phyloP scores from a whole-genome alignment of 2,113 vertebrate genomes.

The Lagenorhynchus albirostris region DNA sequence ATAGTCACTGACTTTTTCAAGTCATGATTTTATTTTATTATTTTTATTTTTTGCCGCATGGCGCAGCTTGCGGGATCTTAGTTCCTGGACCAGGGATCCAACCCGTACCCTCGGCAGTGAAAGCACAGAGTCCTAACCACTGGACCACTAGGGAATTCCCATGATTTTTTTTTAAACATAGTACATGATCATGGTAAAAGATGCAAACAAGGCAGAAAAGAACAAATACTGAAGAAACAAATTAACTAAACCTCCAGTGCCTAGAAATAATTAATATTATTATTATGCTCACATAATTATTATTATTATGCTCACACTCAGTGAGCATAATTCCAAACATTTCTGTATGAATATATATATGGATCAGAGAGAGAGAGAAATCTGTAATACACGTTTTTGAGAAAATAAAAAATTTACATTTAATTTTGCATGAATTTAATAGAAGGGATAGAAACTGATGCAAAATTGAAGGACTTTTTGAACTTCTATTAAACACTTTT shows the following conservation, averaged over 20 bases:
- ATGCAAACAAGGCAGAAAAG: conserved; percentile 10
- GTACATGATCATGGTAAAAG: not conserved
- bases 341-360: too few relatives aligned
- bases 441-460: not conserved
- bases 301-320: not conserved
- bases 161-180: not conserved
- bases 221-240: not conserved
- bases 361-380: not conserved
- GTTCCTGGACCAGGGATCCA: too few relatives aligned
- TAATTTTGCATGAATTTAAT: not conserved
- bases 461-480: not conserved
- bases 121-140: too few relatives aligned
- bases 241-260: not conserved
- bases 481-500: not conserved
- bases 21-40: not conserved
- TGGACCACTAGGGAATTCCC: too few relatives aligned
- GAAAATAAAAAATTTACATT: not conserved
- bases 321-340: not conserved
- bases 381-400: not conserved
- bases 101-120: too few relatives aligned
- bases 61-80: too few relatives aligned
- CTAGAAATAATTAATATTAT: not conserved
- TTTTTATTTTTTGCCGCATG: too few relatives aligned
- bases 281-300: too few relatives aligned
- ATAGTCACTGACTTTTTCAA: not conserved